Evolutionary conservation across 2,797 vertebrate species (phyloP).

Genomic region (Botia almorhae): DNA sequence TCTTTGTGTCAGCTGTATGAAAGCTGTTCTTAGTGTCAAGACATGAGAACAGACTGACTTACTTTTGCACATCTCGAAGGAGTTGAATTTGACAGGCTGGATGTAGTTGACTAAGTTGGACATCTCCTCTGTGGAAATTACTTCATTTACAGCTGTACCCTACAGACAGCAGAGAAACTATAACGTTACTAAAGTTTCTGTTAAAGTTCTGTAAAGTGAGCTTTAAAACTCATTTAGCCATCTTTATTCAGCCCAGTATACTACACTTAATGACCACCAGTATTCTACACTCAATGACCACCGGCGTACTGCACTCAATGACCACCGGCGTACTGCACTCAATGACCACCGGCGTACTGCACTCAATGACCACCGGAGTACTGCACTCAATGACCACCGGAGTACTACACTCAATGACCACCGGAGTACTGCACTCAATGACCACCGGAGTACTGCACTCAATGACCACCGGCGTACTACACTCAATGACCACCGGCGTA

Average conservation of each 20-base stretch:
- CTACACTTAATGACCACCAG: background rate
- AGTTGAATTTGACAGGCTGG: constrained; percentile 96
- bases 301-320: too few species aligned
- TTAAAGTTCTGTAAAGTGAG: background rate
- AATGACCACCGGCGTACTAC: background rate
- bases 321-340: too few species aligned
- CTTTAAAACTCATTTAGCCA: too few species aligned
- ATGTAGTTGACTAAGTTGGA: constrained; percentile 98
- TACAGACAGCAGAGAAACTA: constrained; percentile 64
- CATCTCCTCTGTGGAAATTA: constrained; percentile 97
- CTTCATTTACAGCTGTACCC: constrained; percentile 95
- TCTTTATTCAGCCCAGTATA: background rate
- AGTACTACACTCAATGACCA: too few species aligned
- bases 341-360: too few species aligned
- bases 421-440: too few species aligned
- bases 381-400: background rate
- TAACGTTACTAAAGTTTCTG: too few species aligned
- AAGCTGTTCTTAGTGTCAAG: background rate
- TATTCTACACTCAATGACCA: too few species aligned
- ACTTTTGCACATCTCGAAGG: constrained; percentile 96
- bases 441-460: too few species aligned
- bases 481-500: background rate
- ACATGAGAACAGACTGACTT: constrained; percentile 63
- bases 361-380: too few species aligned
- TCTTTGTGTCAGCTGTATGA: background rate